Conservation (phyloP, 1,140 invertebrate species). For the Lasioglossum albipes region DNA sequence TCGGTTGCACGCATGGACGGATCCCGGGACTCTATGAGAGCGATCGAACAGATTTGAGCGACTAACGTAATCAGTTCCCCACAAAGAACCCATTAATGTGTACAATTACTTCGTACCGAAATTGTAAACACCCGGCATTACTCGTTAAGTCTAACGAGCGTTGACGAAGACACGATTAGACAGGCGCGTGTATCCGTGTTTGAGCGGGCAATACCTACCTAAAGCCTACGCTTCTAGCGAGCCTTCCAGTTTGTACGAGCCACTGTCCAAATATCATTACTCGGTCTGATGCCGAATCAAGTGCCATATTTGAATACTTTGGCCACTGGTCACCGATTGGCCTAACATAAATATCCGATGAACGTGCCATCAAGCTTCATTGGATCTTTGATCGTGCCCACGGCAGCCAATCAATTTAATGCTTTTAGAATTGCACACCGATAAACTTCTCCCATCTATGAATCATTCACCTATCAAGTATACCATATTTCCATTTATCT, state of each 20-base stretch:
- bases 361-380: not conserved
- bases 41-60: not conserved
- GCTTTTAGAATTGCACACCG: no score
- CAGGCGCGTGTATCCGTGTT: not conserved
- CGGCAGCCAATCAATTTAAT: no score
- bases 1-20: no score
- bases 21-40: not conserved
- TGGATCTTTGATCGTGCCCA: no score
- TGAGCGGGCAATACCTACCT: not conserved
- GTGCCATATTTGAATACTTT: conserved; percentile 38
- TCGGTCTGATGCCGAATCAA: conserved; percentile 47
- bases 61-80: not conserved
- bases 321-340: not conserved
- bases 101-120: no score
- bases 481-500: no score
- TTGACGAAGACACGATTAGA: not conserved
- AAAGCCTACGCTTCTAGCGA: conserved; percentile 3
- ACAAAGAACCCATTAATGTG: no score
- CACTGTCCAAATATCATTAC: conserved; percentile 54
- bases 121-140: not conserved
- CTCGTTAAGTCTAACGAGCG: not conserved
- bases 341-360: not conserved
- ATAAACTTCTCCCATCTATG: no score
- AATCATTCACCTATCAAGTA: no score
- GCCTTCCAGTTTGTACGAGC: conserved; percentile 24